Base-by-base conservation (phyloP, 2,888 invertebrate genomes). In the Pachliopta kotzebuea region DNA sequence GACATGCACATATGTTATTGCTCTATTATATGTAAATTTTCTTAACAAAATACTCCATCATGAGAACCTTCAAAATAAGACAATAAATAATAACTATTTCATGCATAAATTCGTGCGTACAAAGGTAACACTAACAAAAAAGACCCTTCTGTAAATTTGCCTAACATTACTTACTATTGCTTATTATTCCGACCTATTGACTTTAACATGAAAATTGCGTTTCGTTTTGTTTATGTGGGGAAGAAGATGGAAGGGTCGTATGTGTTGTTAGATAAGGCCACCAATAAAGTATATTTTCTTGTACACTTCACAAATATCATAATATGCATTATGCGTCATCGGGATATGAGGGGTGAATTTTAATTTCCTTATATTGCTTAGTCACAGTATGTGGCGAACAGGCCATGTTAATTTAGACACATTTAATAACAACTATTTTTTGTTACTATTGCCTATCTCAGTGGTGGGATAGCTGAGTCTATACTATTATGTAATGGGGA, bases 171-270 rank as follows among this genome's bases (percentile, higher is more conserved):
- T 88, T 86, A 88, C 87, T 84, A 88, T 86, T 81, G 77, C 89
- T 87, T 90, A 89, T 90, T 91, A 90, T 91, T 90, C 90, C 89
- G 82, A 87, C 87, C 89, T 90, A 90, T 90, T 89, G 90, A 90
- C 84, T 88, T 83, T 82, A 88, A 89, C 84, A 89, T 78, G 86
- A 87, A 90, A 90, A 89, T 90, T 89, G 86, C 85, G 86, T 89
- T 87, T 78, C 82, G 80, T 83, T 84, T 82, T 90, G 88, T 90
- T 90, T 90, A 87, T 82, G 78, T 78, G 76, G 72, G 85, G 87
- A 85, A 77, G 74, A 71, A 71, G 69, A 80, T 76, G 72, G 61
- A 74, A 79, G 79, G 81, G 80, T 84, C 81, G 84, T 79, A 75
- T 71, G 68, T 55, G 60, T 56, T 64, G 67, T 61, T 69, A 83